Conservation (phyloP, 2,797 vertebrate genomes). For the Lithobates sylvaticus region DNA sequence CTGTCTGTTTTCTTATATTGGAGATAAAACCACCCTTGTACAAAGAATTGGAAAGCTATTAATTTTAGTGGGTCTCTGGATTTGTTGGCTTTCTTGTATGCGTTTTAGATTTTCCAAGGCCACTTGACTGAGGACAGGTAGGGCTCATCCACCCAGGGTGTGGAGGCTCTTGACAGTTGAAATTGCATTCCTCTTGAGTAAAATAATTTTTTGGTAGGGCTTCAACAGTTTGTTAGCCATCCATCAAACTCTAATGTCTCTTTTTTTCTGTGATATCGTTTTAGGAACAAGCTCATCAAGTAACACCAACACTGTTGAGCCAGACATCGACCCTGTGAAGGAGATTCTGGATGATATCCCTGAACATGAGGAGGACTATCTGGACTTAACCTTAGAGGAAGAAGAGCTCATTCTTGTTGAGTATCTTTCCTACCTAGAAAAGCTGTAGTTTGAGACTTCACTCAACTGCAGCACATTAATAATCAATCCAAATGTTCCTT, state of each 20-base stretch:
- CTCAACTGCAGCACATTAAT: background rate
- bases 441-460: constrained; percentile 21
- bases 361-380: constrained; percentile 93
- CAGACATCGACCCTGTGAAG: constrained; percentile 83
- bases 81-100: background rate
- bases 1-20: no score
- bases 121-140: background rate
- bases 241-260: background rate
- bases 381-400: constrained; percentile 93
- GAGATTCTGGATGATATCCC: constrained; percentile 93
- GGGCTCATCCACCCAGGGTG: background rate
- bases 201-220: background rate
- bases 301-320: constrained; percentile 70
- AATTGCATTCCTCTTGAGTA: background rate
- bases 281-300: constrained; percentile 73
- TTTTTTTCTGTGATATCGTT: background rate
- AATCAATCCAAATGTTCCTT: background rate
- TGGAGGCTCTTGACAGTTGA: background rate
- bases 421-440: constrained; percentile 83
- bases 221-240: background rate
- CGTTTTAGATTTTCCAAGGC: background rate
- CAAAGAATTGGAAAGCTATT: background rate
- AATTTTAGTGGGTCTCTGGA: background rate
- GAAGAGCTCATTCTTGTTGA: constrained; percentile 85
- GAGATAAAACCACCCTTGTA: no score